phyloP scores from a whole-genome alignment of 2,888 invertebrate genomes.

The Ischnus inquisitorius region DNA sequence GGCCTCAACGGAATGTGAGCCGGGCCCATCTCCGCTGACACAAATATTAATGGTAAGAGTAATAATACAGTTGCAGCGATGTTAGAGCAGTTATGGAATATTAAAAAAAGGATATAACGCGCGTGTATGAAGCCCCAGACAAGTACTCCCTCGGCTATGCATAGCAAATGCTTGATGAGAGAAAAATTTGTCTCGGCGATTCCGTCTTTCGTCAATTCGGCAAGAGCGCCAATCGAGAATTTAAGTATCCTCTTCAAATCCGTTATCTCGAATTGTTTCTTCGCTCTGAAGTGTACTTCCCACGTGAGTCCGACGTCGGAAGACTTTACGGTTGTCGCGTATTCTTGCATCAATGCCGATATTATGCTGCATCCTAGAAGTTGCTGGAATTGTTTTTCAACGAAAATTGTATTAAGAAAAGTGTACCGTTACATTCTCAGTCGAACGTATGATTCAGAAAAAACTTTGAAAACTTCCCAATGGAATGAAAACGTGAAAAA shows the following conservation, averaged over 20 bases:
- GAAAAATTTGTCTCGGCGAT: constrained; percentile 87
- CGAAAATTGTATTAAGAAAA: too few relatives aligned
- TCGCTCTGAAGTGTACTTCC: constrained; percentile 94
- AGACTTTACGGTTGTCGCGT: constrained; percentile 93
- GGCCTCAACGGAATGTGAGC: too few relatives aligned
- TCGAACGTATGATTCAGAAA: too few relatives aligned
- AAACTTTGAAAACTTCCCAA: too few relatives aligned
- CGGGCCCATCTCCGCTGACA: too few relatives aligned
- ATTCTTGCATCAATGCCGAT: constrained; percentile 94
- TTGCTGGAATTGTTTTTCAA: constrained; percentile 87
- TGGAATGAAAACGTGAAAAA: too few relatives aligned
- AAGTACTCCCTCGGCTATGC: constrained; percentile 92
- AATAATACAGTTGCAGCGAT: background rate
- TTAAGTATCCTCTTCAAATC: constrained; percentile 93
- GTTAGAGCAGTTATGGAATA: background rate
- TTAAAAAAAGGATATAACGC: constrained; percentile 86
- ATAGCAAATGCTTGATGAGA: constrained; percentile 90
- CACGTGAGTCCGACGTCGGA: constrained; percentile 95
- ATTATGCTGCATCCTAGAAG: constrained; percentile 94
- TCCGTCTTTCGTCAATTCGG: constrained; percentile 87
- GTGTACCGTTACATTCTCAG: too few relatives aligned
- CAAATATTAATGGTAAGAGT: too few relatives aligned
- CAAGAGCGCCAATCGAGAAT: constrained; percentile 89
- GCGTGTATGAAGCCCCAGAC: constrained; percentile 93
- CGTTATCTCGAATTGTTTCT: constrained; percentile 93